These are phyloP conservation scores for Bombus superbus DNA, from an alignment of 1,140 invertebrate species.

Conservation along the genomic window DNA sequence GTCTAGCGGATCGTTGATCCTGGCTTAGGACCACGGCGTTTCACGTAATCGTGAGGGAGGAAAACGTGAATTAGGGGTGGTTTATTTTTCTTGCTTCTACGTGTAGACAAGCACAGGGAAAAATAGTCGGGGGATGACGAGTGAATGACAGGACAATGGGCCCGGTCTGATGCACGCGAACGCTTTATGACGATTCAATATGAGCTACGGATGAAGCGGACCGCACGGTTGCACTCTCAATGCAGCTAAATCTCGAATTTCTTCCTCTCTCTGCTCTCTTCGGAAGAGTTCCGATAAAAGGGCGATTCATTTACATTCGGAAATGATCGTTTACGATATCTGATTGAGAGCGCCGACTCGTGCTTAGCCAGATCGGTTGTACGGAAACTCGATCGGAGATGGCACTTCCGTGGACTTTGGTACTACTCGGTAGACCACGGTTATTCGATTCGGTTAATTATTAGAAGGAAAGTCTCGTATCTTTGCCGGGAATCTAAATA, in stretches of 20 bases:
- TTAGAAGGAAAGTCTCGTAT: background rate
- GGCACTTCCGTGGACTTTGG: background rate
- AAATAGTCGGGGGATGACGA: conserved; percentile 79
- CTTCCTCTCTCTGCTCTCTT: background rate
- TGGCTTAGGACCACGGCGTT: conserved; percentile 60
- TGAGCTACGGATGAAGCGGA: conserved; percentile 44
- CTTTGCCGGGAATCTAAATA: background rate
- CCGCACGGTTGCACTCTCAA: conserved; percentile 78
- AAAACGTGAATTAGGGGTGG: conserved; percentile 79
- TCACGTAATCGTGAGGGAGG: conserved; percentile 55
- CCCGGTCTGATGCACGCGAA: conserved; percentile 79
- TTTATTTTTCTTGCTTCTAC: conserved; percentile 77
- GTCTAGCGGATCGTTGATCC: conserved; percentile 59
- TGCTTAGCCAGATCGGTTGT: conserved; percentile 23
- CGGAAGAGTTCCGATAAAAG: conserved; percentile 11
- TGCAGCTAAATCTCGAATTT: conserved; percentile 69
- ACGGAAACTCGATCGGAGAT: conserved; percentile 50
- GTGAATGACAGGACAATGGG: conserved; percentile 84
- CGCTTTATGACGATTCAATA: conserved; percentile 83
- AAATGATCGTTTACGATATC: conserved; percentile 38
- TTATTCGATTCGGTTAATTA: conserved; percentile 21
- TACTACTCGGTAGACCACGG: background rate
- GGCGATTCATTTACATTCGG: conserved; percentile 64
- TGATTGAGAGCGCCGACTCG: conserved; percentile 15
- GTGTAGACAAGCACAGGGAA: conserved; percentile 24